These are phyloP conservation scores for Luidia sarsii DNA, from an alignment of 53 echinoderm and acorn worm genomes.

Conservation along the genomic window DNA sequence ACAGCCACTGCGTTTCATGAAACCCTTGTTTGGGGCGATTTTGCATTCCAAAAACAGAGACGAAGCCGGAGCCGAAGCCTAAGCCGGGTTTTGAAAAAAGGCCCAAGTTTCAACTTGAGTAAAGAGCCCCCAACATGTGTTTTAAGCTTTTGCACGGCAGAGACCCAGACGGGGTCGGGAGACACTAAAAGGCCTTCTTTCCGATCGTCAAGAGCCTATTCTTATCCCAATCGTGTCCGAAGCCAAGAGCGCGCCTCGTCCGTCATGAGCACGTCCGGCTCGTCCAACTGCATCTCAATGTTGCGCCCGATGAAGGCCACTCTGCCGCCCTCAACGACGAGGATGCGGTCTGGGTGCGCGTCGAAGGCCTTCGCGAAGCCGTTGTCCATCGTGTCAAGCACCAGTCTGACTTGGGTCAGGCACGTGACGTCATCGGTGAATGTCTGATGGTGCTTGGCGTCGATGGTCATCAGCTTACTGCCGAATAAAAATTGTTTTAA, in stretches of 20 bases:
- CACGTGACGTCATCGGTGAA: slow-evolving; percentile 63
- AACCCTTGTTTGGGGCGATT: too few relatives aligned
- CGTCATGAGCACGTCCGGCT: slow-evolving; percentile 63
- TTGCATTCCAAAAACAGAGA: too few relatives aligned
- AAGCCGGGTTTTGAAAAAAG: too few relatives aligned
- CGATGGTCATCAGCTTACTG: slow-evolving; percentile 60
- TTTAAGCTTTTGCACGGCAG: too few relatives aligned
- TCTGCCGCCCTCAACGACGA: slow-evolving; percentile 59
- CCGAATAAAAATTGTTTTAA: too few relatives aligned
- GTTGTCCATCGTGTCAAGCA: slow-evolving; percentile 78
- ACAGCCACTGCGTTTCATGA: too few relatives aligned
- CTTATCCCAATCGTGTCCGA: slow-evolving; percentile 8
- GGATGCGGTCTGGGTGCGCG: slow-evolving; percentile 80
- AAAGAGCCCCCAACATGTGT: too few relatives aligned
- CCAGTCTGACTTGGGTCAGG: slow-evolving; percentile 64
- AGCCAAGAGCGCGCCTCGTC: slow-evolving; percentile 72
- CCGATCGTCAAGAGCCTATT: too few relatives aligned
- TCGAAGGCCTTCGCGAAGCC: slow-evolving; percentile 53
- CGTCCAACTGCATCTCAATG: slow-evolving; percentile 31
- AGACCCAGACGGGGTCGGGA: too few relatives aligned
- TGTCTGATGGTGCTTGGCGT: slow-evolving; percentile 41
- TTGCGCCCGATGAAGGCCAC: slow-evolving; percentile 54
- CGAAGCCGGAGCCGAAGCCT: too few relatives aligned
- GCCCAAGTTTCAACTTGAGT: too few relatives aligned
- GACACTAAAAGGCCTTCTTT: too few relatives aligned